These are phyloP conservation scores for Drosophila sulfurigaster DNA, from an alignment of 1,140 invertebrate genomes.

Conservation along the genomic window DNA sequence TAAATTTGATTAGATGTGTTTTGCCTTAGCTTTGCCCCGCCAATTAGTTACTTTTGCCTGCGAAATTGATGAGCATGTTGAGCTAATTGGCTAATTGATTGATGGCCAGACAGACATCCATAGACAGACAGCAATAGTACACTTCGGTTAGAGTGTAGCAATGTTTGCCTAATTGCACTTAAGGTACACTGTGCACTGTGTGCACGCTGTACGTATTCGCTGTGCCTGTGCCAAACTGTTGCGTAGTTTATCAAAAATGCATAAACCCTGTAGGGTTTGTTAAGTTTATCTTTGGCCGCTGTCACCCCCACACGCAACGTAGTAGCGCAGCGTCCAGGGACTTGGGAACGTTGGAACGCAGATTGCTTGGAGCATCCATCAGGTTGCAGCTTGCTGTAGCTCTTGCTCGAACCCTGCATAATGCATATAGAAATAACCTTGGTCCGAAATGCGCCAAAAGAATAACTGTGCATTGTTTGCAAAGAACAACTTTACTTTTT, in stretches of 20 bases:
- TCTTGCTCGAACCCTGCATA: conserved; percentile 46
- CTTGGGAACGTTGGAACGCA: conserved; percentile 45
- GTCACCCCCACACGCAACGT: conserved; percentile 15
- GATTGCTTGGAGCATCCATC: conserved; percentile 51
- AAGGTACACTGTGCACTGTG: background rate
- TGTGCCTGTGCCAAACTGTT: conserved; percentile 15
- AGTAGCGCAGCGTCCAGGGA: background rate
- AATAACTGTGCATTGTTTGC: conserved; percentile 80
- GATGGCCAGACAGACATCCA: conserved; percentile 40
- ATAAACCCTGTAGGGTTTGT: conserved; percentile 27
- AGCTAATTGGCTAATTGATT: conserved; percentile 81
- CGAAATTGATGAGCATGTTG: conserved; percentile 69
- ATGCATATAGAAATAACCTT: conserved; percentile 79
- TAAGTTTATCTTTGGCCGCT: conserved; percentile 25
- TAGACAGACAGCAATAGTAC: background rate
- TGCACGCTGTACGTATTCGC: background rate
- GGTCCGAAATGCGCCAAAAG: conserved; percentile 77
- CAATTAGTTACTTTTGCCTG: conserved; percentile 77
- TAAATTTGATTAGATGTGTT: conserved; percentile 82
- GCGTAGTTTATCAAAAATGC: conserved; percentile 62
- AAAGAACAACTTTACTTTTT: conserved; percentile 74
- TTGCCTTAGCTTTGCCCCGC: conserved; percentile 63
- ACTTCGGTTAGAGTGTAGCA: background rate
- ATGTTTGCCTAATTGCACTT: conserved; percentile 66
- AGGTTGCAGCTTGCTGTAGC: conserved; percentile 14